A percentile compares a stretch with the other conserved stretches of the same genome.
Conservation (phyloP, 2,113 vertebrate genomes). For the Chascanopsetta lugubris region DNA sequence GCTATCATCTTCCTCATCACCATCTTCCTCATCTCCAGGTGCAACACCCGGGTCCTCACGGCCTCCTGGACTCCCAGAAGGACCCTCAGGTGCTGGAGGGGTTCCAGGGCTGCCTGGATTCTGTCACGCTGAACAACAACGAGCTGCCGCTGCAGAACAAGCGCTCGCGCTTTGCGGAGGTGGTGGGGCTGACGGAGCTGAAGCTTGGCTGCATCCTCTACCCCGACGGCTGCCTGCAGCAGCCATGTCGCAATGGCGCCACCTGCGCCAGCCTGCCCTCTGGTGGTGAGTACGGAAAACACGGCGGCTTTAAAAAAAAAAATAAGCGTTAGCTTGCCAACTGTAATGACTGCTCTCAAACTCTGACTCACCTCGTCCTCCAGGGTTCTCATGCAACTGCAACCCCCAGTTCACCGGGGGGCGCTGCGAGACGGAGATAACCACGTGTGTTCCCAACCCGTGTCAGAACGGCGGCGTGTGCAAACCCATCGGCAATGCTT, state of each 20-base stretch:
- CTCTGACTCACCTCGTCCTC: background rate
- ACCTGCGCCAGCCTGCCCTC: constrained; percentile 88
- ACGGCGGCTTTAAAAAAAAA: background rate
- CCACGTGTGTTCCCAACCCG: constrained; percentile 93
- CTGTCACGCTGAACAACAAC: constrained; percentile 88
- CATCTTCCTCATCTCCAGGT: constrained; percentile 72
- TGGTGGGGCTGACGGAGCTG: constrained; percentile 92
- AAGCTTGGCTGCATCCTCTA: constrained; percentile 95
- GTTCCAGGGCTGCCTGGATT: constrained; percentile 97
- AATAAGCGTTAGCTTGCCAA: too few species aligned
- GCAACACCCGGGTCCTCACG: constrained; percentile 84
- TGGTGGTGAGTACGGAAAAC: constrained; percentile 86
- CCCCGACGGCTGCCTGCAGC: constrained; percentile 88
- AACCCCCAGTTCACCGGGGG: constrained; percentile 90
- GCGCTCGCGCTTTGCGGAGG: constrained; percentile 91
- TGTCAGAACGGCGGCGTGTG: constrained; percentile 92
- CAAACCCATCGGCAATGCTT: constrained; percentile 90
- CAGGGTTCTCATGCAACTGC: constrained; percentile 94
- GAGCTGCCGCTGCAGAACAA: constrained; percentile 96
- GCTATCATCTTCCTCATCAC: too few species aligned
- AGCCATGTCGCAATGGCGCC: constrained; percentile 91
- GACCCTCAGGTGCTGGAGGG: constrained; percentile 85
- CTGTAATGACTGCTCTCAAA: constrained; percentile 7
- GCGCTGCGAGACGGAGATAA: constrained; percentile 94
- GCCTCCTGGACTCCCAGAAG: constrained; percentile 84